Percentiles rank a stretch among this genome's conserved stretches.
These are phyloP conservation scores for Notiomystis cincta DNA, from an alignment of 2,113 vertebrate species.

Conservation along the genomic window DNA sequence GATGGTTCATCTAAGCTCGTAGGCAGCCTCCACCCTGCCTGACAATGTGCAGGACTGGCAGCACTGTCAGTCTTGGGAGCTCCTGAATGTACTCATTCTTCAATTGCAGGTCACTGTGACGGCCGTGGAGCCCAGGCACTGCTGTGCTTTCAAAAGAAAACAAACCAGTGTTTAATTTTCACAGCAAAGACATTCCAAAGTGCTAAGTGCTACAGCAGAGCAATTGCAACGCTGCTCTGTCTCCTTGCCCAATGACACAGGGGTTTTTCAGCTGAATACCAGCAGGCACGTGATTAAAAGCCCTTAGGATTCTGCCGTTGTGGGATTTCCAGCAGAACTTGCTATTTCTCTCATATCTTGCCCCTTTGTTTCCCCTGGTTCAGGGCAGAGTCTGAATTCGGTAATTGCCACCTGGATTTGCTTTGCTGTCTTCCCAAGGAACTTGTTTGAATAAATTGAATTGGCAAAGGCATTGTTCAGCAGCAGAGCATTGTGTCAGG, in stretches of 20 bases:
- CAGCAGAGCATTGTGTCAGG: background rate
- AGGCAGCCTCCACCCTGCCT: background rate
- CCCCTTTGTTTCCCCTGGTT: conserved; percentile 16
- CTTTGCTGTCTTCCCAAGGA: conserved; percentile 58
- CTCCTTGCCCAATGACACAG: conserved; percentile 46
- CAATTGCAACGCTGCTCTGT: background rate
- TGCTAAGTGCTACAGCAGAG: background rate
- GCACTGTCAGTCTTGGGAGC: background rate
- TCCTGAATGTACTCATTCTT: background rate
- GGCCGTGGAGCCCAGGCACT: background rate
- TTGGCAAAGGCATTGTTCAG: conserved; percentile 48
- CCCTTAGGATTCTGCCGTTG: background rate
- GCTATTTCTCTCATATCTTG: conserved; percentile 26
- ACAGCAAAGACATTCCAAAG: background rate
- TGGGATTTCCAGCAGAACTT: conserved; percentile 31
- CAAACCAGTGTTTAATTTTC: background rate
- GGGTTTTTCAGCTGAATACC: background rate
- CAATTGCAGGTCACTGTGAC: background rate
- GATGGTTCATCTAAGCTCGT: background rate
- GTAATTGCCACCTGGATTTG: conserved; percentile 54
- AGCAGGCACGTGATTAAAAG: background rate
- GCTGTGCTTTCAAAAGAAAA: background rate
- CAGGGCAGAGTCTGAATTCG: conserved; percentile 1
- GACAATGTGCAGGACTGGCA: background rate
- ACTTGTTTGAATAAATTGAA: conserved; percentile 60